Conservation (phyloP, 1,140 invertebrate genomes). For the Nylanderia fulva region DNA sequence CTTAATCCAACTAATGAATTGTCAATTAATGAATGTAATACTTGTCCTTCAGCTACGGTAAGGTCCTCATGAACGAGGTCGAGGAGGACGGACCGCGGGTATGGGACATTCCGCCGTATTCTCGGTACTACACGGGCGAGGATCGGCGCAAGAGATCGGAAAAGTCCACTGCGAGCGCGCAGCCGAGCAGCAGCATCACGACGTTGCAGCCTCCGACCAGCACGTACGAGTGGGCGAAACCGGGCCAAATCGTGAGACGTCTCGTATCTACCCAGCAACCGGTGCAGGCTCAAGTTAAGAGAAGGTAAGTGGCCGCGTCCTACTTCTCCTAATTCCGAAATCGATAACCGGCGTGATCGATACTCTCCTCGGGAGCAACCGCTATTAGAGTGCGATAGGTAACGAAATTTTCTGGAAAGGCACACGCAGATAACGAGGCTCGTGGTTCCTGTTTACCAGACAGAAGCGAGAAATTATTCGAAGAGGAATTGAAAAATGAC, state of each 20-base stretch:
- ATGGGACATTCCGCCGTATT: constrained; percentile 73
- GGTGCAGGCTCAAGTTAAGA: constrained; percentile 70
- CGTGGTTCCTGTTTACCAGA: background rate
- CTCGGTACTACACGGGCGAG: constrained; percentile 72
- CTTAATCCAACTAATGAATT: background rate
- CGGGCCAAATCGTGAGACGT: constrained; percentile 45
- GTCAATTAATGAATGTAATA: background rate
- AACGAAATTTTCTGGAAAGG: constrained; percentile 5
- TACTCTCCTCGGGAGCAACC: constrained; percentile 19
- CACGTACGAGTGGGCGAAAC: background rate
- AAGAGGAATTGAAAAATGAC: too few relatives aligned
- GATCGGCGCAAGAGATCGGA: constrained; percentile 80
- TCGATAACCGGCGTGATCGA: constrained; percentile 47
- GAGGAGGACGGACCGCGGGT: constrained; percentile 71
- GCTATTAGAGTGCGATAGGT: constrained; percentile 18
- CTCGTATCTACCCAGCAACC: constrained; percentile 45
- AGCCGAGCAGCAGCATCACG: constrained; percentile 55
- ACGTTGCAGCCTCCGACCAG: constrained; percentile 57
- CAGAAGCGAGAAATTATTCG: constrained; percentile 5
- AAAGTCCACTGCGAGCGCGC: constrained; percentile 43
- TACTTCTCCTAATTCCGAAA: constrained; percentile 54
- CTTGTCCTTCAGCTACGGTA: constrained; percentile 74
- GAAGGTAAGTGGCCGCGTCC: constrained; percentile 74
- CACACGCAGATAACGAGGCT: background rate
- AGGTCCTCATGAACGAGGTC: constrained; percentile 76